Evolutionary conservation across 1,140 invertebrate genomes (phyloP).

Genomic region (Bradysia coprophila): DNA sequence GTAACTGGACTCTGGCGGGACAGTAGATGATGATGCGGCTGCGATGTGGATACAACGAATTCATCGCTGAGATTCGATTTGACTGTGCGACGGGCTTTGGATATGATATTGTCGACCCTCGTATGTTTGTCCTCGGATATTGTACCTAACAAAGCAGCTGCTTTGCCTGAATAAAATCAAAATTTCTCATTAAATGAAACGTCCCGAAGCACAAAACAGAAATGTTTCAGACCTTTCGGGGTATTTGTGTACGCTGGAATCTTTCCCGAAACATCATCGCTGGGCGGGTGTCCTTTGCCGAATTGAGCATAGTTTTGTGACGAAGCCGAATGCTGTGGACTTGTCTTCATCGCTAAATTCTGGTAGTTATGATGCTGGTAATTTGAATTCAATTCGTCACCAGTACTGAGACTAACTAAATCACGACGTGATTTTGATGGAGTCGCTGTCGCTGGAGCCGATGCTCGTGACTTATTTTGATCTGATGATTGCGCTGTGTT

Average conservation of each 20-base stretch:
- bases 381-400: slow-evolving; percentile 16
- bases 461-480: not conserved
- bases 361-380: not conserved
- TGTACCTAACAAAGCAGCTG: slow-evolving; percentile 14
- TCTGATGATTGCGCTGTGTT: not conserved
- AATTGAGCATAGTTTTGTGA: not conserved
- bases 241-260: not conserved
- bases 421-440: slow-evolving; percentile 13
- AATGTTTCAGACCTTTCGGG: not conserved
- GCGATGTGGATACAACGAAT: not conserved
- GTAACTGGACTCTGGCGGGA: not conserved
- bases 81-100: not conserved
- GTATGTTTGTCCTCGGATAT: slow-evolving; percentile 2
- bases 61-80: slow-evolving; percentile 4
- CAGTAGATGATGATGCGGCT: not conserved
- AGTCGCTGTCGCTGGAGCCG: slow-evolving; percentile 13
- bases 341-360: not conserved
- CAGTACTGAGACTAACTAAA: slow-evolving; percentile 19
- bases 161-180: slow-evolving; percentile 2
- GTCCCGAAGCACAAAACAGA: not conserved
- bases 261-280: not conserved
- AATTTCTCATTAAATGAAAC: not conserved
- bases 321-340: not conserved
- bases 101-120: not conserved
- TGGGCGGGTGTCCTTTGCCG: too few species aligned